Evolutionary conservation across 2,888 invertebrate species (phyloP).

Genomic region (Acrobasis consociella): DNA sequence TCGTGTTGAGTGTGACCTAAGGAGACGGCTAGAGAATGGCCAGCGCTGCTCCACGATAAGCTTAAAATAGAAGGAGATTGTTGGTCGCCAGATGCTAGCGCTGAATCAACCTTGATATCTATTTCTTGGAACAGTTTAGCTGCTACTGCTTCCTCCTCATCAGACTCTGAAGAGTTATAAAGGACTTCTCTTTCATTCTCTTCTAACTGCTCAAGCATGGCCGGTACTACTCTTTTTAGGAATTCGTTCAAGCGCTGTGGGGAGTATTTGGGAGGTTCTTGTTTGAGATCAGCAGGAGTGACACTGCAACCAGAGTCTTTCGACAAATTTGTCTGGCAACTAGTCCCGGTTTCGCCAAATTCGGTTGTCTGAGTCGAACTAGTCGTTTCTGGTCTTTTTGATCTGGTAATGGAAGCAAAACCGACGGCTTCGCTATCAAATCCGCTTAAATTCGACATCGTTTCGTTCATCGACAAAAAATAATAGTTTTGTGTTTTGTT

Average conservation of each 20-base stretch:
- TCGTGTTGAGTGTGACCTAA: slow-evolving; percentile 62
- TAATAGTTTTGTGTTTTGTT: background rate
- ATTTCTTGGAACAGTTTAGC: slow-evolving; percentile 65
- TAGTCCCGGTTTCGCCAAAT: slow-evolving; percentile 46
- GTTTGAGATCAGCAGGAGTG: slow-evolving; percentile 51
- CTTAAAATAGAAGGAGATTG: slow-evolving; percentile 51
- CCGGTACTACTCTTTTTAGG: slow-evolving; percentile 62
- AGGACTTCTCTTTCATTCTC: slow-evolving; percentile 49
- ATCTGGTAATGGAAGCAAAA: slow-evolving; percentile 56
- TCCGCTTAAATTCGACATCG: slow-evolving; percentile 66
- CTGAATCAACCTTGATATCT: slow-evolving; percentile 5
- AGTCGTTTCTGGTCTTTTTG: slow-evolving; percentile 40
- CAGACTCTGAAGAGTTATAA: slow-evolving; percentile 64
- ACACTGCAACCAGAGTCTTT: slow-evolving; percentile 52
- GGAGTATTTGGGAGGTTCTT: slow-evolving; percentile 55
- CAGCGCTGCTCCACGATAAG: slow-evolving; percentile 64
- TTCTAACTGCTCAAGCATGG: slow-evolving; percentile 64
- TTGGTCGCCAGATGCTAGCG: slow-evolving; percentile 55
- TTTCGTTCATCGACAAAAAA: slow-evolving; percentile 21
- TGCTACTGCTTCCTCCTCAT: slow-evolving; percentile 58
- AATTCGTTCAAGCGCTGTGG: slow-evolving; percentile 66
- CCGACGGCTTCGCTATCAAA: slow-evolving; percentile 68
- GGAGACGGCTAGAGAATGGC: slow-evolving; percentile 64
- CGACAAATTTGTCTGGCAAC: slow-evolving; percentile 52
- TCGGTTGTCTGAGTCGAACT: slow-evolving; percentile 62